Percentiles rank a stretch among this genome's conserved stretches.
phyloP scores from a whole-genome alignment of 2,113 vertebrate species.

The Ochotona princeps region DNA sequence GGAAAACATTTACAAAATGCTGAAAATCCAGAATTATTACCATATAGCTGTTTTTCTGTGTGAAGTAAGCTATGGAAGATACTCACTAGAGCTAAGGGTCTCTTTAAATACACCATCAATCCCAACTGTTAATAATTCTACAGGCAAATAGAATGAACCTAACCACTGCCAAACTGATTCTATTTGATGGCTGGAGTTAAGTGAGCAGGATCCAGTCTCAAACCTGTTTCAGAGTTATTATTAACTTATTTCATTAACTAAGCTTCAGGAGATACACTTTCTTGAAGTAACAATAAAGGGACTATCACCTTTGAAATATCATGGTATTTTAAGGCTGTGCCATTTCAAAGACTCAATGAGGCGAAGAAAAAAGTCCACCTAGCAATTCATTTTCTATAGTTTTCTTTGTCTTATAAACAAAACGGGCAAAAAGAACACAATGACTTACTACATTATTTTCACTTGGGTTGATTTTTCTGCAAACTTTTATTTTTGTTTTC shows the following conservation, averaged over 20 bases:
- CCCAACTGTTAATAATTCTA: conserved; percentile 67
- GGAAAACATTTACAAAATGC: conserved; percentile 76
- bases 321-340: conserved; percentile 83
- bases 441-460: conserved; percentile 76
- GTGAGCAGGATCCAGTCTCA: not conserved
- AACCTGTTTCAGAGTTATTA: conserved; percentile 57
- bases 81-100: conserved; percentile 51
- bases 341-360: conserved; percentile 80
- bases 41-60: conserved; percentile 58
- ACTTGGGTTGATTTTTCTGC: conserved; percentile 84
- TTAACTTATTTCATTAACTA: conserved; percentile 87
- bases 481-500: conserved; percentile 81
- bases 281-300: conserved; percentile 83
- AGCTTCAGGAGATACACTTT: conserved; percentile 82
- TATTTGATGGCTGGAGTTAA: conserved; percentile 49
- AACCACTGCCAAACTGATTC: conserved; percentile 68
- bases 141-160: conserved; percentile 63
- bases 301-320: conserved; percentile 85
- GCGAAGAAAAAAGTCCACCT: conserved; percentile 58
- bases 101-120: conserved; percentile 68
- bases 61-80: conserved; percentile 60
- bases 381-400: conserved; percentile 81
- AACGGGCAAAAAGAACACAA: not conserved
- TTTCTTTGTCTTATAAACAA: conserved; percentile 70
- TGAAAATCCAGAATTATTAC: conserved; percentile 59